Evolutionary conservation across 2,797 vertebrate species (phyloP), one percentile per base, ranked within the genome.

Genomic region (Melopsittacus undulatus): DNA sequence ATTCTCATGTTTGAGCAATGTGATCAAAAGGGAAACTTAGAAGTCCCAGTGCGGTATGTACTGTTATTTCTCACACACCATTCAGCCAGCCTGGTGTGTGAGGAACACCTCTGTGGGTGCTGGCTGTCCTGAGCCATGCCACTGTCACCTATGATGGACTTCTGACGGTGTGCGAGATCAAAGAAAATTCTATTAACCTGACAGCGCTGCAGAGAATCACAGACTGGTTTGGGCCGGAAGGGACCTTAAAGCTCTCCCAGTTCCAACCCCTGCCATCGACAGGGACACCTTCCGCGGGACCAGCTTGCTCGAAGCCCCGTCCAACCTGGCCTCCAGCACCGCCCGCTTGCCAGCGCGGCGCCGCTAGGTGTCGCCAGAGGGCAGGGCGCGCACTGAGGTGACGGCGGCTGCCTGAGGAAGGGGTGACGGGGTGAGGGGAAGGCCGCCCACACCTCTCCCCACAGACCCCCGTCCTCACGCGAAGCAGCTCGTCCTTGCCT

Each of bases 11-110:
- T 82, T 67, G 74, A 89, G 76, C 90, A 91, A 57, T 15, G 88
- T 95, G 94, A 96, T 92, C 80, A 27, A 88, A 81, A 88, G 27
- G 88, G 91, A 91, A 92, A 94, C 83, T 81, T 5, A 34, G 62
- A 85, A 86, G 43, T 62, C 69, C 69, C 36, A 0, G 22, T 17
- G 74, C 7, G 69, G 83, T 22, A 32, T 16, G 62, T 43, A 36
- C 52, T 87, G n/a, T 24, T 34, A 16, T 34, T 34, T 57, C n/a
- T 34, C n/a, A 57, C 1, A 13, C 22, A 24, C 91, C 56, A 5
- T 12, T 45, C 68, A 7, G 4, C 30, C 24, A 2, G 70, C 0
- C 59, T 3, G 34, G 0, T 3, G 40, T 7, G 1, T 7, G 5
- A 38, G 56, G 36, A 13, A 13, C 1, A 24, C 36, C 49, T 40